Conservation (phyloP, 2,113 vertebrate genomes). For the human (Homo sapiens) region GRCh38 chr9:95265001-95265500, state of each 20-base stretch:
- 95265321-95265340: neutral
- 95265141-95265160: slow-evolving; percentile 17
- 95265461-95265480: neutral
- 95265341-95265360: neutral
- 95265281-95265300: neutral
- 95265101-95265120: slow-evolving; percentile 61
- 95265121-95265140: neutral
- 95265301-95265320: neutral
- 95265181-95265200: slow-evolving; percentile 52
- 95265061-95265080: neutral
- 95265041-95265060: neutral
- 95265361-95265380: neutral
- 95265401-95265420: neutral
- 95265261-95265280: neutral
- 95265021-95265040: slow-evolving; percentile 12
- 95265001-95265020: slow-evolving; percentile 27
- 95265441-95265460: neutral
- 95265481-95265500: neutral
- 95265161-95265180: slow-evolving; percentile 51
- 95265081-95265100: slow-evolving; percentile 59
- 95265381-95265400: neutral
- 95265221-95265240: neutral
- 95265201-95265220: slow-evolving; percentile 46
- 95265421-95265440: neutral
- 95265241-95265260: slow-evolving; percentile 22